A percentile compares a stretch with the other conserved stretches of the same genome.
Conservation (phyloP, 2,888 invertebrate genomes). For the Scrobipalpa costella region DNA sequence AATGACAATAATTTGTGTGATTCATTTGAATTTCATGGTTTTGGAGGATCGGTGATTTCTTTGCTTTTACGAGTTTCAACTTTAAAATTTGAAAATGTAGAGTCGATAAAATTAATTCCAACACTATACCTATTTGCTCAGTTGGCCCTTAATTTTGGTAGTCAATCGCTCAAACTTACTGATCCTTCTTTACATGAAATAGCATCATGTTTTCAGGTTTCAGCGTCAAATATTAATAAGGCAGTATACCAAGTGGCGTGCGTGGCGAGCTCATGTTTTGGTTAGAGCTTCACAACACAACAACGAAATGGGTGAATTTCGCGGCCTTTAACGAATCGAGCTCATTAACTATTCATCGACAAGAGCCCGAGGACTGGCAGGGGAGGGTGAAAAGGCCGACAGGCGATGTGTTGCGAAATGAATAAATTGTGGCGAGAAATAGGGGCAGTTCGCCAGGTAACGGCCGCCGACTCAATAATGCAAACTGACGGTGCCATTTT, state of each 20-base stretch:
- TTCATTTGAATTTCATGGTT: background rate
- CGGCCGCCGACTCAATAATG: slow-evolving; percentile 70
- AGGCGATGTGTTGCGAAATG: slow-evolving; percentile 78
- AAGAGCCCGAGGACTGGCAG: slow-evolving; percentile 64
- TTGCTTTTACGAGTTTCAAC: too few species aligned
- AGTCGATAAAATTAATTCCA: too few species aligned
- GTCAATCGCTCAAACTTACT: too few species aligned
- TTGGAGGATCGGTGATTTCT: too few species aligned
- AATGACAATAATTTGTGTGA: background rate
- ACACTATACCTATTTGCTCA: background rate
- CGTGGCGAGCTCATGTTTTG: slow-evolving; percentile 62
- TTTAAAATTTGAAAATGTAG: background rate
- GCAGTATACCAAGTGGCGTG: slow-evolving; percentile 36
- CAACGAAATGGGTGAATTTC: slow-evolving; percentile 64
- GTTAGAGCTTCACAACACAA: slow-evolving; percentile 65
- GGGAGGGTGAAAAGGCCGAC: slow-evolving; percentile 72
- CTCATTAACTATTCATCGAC: slow-evolving; percentile 74
- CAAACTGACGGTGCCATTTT: slow-evolving; percentile 47
- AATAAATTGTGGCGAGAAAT: slow-evolving; percentile 79
- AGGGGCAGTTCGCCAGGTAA: slow-evolving; percentile 75
- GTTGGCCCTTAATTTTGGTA: background rate
- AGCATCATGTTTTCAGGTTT: slow-evolving; percentile 19
- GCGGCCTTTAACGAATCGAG: slow-evolving; percentile 74
- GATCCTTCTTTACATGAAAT: background rate
- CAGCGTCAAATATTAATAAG: slow-evolving; percentile 15